Evolutionary conservation across 1,140 invertebrate species (phyloP).

Genomic region (Tetranychus urticae): DNA sequence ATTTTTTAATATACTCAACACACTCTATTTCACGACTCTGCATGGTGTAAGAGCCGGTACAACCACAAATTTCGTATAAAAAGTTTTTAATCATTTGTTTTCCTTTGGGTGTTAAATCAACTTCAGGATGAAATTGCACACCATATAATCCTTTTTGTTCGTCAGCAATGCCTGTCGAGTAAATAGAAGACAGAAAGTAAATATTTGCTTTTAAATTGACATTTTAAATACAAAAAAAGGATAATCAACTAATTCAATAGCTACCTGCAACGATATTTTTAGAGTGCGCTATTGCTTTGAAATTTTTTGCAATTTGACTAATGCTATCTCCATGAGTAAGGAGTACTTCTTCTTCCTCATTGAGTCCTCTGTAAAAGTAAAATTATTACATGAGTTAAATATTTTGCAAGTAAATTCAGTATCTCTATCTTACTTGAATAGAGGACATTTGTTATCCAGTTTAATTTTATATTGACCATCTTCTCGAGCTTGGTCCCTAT

Average conservation of each 20-base stretch:
- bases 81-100: constrained; percentile 82
- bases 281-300: constrained; percentile 58
- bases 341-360: constrained; percentile 63
- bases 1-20: constrained; percentile 70
- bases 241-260: neutral
- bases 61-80: constrained; percentile 63
- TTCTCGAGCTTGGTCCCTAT: constrained; percentile 60
- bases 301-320: constrained; percentile 60
- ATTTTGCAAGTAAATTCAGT: constrained; percentile 10
- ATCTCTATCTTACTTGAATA: constrained; percentile 57
- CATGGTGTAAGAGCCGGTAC: constrained; percentile 70
- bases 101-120: constrained; percentile 79
- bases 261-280: constrained; percentile 46
- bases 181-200: neutral
- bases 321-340: constrained; percentile 93
- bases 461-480: constrained; percentile 82
- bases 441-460: constrained; percentile 58
- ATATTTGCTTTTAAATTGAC: neutral
- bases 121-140: constrained; percentile 88
- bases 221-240: neutral
- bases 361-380: constrained; percentile 38
- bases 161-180: constrained; percentile 50
- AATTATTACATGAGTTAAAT: neutral
- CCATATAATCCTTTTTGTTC: constrained; percentile 78
- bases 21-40: constrained; percentile 65